Evolutionary conservation across 2,797 vertebrate species (phyloP), one percentile per base, ranked within the genome.

Genomic region (Notolabrus celidotus): DNA sequence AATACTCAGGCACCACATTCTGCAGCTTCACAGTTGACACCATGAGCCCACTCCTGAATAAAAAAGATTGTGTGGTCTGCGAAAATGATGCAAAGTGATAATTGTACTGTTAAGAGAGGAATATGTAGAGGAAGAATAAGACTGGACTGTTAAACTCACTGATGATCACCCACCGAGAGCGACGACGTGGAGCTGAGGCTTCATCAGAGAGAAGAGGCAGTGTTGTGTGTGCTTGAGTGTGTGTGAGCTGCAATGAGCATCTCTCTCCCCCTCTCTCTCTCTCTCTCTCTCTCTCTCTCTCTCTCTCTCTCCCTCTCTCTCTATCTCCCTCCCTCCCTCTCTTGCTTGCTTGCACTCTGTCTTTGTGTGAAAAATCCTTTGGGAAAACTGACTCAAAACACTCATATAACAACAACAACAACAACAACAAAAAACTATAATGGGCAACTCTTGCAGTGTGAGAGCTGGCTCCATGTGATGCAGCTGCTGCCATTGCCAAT

Each of bases 1-100:
- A 22, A 80, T 51, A 51, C 23, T 23, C 56, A 68, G 61, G 70
- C 49, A 11, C 7, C 41, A 39, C 74, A 51, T 66, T 71, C 42
- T 12, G 10, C 60, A 61, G 27, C 55, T 58, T 11, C 38, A 43
- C 62, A 36, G 23, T 10, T 45, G 67, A 58, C 9, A 8, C 34
- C 20, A 11, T 33, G 25, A 38, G 17, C 45, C 14, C 63, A 46
- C 59, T 23, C 43, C 59, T 55, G 55, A 57, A 52, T 16, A 31
- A 23, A 25, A 29, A 33, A 78, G 1, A n/a, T 45, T 25, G 38
- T 27, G 61, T 19, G 20, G 38, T 20, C 23, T 47, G 22, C 25
- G 14, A 23, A 14, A 19, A 14, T 46, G 55, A 27, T 42, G 56
- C 41, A 25, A 52, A 12, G 33, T 3, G 3, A 31, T 23, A 33